Evolutionary conservation across 2,888 invertebrate species (phyloP).

Genomic region (Mythimna lalbum): DNA sequence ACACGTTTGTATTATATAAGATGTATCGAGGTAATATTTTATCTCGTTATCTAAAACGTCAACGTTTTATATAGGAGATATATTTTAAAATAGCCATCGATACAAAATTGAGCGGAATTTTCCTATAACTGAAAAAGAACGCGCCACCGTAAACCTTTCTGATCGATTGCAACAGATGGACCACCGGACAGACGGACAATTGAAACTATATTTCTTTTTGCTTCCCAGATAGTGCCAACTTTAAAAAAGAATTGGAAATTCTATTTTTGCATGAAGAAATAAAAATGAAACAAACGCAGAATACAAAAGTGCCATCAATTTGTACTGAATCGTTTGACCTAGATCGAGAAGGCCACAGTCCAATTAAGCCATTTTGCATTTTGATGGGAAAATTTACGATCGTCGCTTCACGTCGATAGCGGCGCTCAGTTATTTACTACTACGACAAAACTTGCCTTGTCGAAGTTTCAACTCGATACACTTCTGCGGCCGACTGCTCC

Average conservation of each 20-base stretch:
- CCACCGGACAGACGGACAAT: constrained; percentile 30
- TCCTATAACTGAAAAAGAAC: constrained; percentile 29
- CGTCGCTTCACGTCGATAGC: constrained; percentile 81
- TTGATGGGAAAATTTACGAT: constrained; percentile 89
- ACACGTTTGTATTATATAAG: not conserved
- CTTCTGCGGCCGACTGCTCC: constrained; percentile 50
- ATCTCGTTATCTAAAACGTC: not conserved
- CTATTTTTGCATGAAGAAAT: constrained; percentile 61
- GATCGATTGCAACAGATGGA: constrained; percentile 47
- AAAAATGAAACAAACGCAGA: constrained; percentile 79
- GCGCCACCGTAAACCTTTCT: constrained; percentile 17
- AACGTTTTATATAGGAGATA: not conserved
- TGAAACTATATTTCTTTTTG: constrained; percentile 46
- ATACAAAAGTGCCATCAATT: constrained; percentile 86
- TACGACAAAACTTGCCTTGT: constrained; percentile 74
- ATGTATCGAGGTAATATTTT: not conserved
- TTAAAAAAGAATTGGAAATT: constrained; percentile 42
- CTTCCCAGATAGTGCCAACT: constrained; percentile 16
- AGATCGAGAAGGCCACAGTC: constrained; percentile 87
- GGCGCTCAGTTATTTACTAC: constrained; percentile 81
- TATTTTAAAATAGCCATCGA: constrained; percentile 11
- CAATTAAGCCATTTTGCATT: constrained; percentile 91
- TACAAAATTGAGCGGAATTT: constrained; percentile 15
- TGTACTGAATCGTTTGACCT: constrained; percentile 87
- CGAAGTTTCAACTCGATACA: constrained; percentile 61